Conservation (phyloP, 1,140 invertebrate species). For the Planococcus citri region DNA sequence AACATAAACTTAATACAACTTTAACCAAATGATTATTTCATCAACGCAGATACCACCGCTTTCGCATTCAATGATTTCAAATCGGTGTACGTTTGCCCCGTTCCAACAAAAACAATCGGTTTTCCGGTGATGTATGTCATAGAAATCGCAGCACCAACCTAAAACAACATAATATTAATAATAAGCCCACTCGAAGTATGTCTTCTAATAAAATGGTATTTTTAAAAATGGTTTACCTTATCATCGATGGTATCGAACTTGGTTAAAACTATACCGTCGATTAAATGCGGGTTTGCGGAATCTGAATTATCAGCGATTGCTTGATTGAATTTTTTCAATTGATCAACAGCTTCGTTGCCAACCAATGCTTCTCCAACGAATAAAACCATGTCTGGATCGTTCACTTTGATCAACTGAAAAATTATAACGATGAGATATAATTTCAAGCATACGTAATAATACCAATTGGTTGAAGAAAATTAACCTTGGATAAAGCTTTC, state of each 20-base stretch:
- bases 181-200: not conserved
- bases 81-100: slow-evolving; percentile 98
- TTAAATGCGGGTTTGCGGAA: slow-evolving; percentile 72
- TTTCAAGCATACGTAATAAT: too few species aligned
- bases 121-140: slow-evolving; percentile 99
- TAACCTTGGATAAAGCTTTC: slow-evolving; percentile 81
- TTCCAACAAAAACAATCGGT: slow-evolving; percentile 98
- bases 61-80: slow-evolving; percentile 92
- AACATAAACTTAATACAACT: not conserved
- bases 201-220: not conserved
- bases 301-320: slow-evolving; percentile 80
- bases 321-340: slow-evolving; percentile 97
- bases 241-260: slow-evolving; percentile 99
- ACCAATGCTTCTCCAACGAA: slow-evolving; percentile 99
- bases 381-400: slow-evolving; percentile 92
- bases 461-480: not conserved
- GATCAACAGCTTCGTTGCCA: slow-evolving; percentile 99
- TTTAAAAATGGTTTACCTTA: slow-evolving; percentile 50
- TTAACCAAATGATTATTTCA: slow-evolving; percentile 54
- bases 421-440: too few species aligned
- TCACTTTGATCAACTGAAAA: slow-evolving; percentile 55
- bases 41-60: slow-evolving; percentile 89
- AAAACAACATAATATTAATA: slow-evolving; percentile 28
- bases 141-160: slow-evolving; percentile 97
- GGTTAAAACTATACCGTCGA: slow-evolving; percentile 95